Conservation (phyloP, 2,797 vertebrate genomes). For the Enteromius trimaculatus region DNA sequence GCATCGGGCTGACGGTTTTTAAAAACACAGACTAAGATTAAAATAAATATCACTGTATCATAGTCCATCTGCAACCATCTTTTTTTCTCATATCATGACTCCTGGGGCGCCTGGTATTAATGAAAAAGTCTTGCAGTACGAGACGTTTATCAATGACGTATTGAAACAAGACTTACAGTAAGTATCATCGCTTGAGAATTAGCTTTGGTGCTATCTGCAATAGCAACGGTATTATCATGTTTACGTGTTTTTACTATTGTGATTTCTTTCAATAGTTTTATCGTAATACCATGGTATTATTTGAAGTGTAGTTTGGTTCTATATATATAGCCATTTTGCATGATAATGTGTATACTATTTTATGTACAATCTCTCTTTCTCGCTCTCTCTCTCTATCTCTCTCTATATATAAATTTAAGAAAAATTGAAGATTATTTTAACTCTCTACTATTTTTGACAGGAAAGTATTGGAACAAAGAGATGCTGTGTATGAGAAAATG, state of each 20-base stretch:
- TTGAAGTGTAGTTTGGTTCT: not conserved
- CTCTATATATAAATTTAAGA: too few species aligned
- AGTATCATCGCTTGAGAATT: constrained; percentile 51
- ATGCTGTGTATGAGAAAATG: constrained; percentile 87
- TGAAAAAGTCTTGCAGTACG: constrained; percentile 85
- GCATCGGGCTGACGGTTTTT: not conserved
- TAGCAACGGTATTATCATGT: not conserved
- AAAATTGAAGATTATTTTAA: not conserved
- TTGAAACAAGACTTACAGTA: constrained; percentile 85
- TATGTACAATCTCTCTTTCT: not conserved
- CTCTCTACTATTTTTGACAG: constrained; percentile 66
- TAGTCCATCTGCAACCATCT: not conserved
- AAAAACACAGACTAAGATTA: not conserved
- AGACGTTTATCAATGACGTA: constrained; percentile 85
- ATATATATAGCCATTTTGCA: not conserved
- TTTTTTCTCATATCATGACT: constrained; percentile 54
- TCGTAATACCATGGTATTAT: not conserved
- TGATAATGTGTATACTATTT: not conserved
- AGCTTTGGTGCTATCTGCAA: not conserved
- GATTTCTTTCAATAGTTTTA: not conserved
- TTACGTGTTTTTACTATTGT: not conserved
- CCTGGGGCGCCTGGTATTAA: constrained; percentile 56
- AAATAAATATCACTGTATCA: not conserved
- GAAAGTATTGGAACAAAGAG: constrained; percentile 85
- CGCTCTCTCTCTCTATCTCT: not conserved